Evolutionary conservation across 2,113 vertebrate genomes (phyloP), one percentile per base, ranked within the genome.

Genomic region (Apus apus): DNA sequence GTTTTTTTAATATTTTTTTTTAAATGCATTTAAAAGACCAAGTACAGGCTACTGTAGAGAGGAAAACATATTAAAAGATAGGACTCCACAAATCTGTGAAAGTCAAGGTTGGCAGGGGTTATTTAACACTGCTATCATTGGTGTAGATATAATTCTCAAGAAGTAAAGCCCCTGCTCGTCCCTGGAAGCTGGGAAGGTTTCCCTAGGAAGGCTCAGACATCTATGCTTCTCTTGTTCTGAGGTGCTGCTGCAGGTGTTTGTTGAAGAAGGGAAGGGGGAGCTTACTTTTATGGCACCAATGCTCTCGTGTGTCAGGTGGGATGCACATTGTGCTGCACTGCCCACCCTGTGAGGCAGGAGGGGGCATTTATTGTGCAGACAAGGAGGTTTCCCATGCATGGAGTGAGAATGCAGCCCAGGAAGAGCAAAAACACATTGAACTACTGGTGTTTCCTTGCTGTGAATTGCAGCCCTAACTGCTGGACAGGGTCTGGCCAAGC

Each of bases 261-360:
- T 64, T 80, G 74, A 60, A 64, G 51, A 70, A 70, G 6, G 23
- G 43, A 46, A 67, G 25, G 27, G 72, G 26, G 18, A n/a, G 3
- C 57, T 85, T 75, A 16, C 20, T 79, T 87, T 82, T 60, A 23
- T 32, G 27, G 15, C 53, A 46, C 9, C 0, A 0, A 22, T 74
- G 65, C 25, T 85, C 11, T 81, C 27, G 0, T 6, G 36, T 3
- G 0, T 81, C 43, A 1, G 1, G 11, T 0, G 0, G 18, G 32
- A 61, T 68, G 53, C 43, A 71, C 36, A 72, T 38, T 2, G 1
- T 65, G 11, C 81, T 60, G 34, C 26, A 3, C 7, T 54, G 32
- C 32, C 27, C 40, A 79, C 6, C 12, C 17, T 67, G 34, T 45
- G 67, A 85, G 46, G 53, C 77, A 78, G 60, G 25, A 89, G 29